A percentile compares a stretch with the other conserved stretches of the same genome.
These are phyloP conservation scores for Addax nasomaculatus DNA, from an alignment of 2,113 vertebrate species.

Conservation along the genomic window DNA sequence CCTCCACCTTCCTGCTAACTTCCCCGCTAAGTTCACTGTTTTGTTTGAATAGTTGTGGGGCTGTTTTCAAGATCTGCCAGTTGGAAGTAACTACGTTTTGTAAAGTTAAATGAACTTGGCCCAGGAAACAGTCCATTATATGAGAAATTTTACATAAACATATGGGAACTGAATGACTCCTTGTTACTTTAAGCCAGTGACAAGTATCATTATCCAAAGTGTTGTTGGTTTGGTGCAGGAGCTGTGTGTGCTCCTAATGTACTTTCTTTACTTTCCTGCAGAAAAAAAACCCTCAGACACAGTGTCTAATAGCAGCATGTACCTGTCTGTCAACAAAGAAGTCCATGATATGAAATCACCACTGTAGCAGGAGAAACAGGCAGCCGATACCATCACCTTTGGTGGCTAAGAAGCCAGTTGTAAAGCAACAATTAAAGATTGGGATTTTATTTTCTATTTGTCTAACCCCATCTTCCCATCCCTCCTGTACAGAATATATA, in stretches of 20 bases:
- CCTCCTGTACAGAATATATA: constrained; percentile 69
- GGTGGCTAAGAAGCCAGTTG: constrained; percentile 80
- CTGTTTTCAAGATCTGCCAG: constrained; percentile 28
- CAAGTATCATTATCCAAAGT: constrained; percentile 71
- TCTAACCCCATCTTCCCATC: constrained; percentile 39
- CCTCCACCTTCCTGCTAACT: neutral
- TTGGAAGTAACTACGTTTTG: constrained; percentile 43
- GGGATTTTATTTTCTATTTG: constrained; percentile 83
- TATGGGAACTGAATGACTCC: constrained; percentile 57
- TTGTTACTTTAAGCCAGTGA: constrained; percentile 73
- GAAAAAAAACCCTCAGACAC: constrained; percentile 76
- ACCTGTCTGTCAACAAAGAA: constrained; percentile 89
- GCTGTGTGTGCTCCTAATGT: constrained; percentile 73
- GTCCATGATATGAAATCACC: constrained; percentile 82
- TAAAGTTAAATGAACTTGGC: constrained; percentile 69
- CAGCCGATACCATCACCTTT: constrained; percentile 83
- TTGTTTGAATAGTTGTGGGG: constrained; percentile 13
- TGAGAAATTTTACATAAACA: constrained; percentile 70
- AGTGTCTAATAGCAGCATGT: constrained; percentile 80
- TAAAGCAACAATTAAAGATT: constrained; percentile 78
- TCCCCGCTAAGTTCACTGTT: neutral
- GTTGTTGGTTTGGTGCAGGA: constrained; percentile 55
- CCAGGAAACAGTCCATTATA: constrained; percentile 37
- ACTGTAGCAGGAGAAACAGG: constrained; percentile 85
- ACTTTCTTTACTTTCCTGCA: constrained; percentile 82